Evolutionary conservation across 2,888 invertebrate species (phyloP).

Genomic region (Meteorus colon): DNA sequence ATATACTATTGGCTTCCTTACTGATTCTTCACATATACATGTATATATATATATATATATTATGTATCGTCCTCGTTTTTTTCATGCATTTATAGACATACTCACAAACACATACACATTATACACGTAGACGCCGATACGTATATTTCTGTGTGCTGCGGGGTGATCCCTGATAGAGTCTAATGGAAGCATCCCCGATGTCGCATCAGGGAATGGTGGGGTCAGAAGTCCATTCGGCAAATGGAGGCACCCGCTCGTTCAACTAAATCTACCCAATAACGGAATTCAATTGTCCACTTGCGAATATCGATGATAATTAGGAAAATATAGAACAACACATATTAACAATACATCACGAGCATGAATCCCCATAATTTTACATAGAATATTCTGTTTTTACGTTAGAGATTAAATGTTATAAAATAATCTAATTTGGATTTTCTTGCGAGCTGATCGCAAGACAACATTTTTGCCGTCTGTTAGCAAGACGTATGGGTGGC

Average conservation of each 20-base stretch:
- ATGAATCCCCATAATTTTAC: slow-evolving; percentile 26
- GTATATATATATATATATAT: neutral
- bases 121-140: neutral
- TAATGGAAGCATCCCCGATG: slow-evolving; percentile 71
- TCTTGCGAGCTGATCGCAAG: slow-evolving; percentile 47
- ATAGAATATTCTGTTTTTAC: neutral
- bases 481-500: slow-evolving; percentile 72
- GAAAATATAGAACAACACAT: slow-evolving; percentile 36
- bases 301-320: neutral
- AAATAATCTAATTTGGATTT: slow-evolving; percentile 55
- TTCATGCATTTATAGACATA: slow-evolving; percentile 33
- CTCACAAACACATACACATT: slow-evolving; percentile 43
- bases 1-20: slow-evolving; percentile 19
- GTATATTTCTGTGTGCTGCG: slow-evolving; percentile 50
- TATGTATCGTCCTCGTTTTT: slow-evolving; percentile 15
- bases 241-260: slow-evolving; percentile 72
- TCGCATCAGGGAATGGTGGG: slow-evolving; percentile 65
- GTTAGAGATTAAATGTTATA: neutral
- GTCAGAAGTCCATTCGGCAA: slow-evolving; percentile 74
- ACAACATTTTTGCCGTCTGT: slow-evolving; percentile 69
- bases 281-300: slow-evolving; percentile 66
- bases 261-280: slow-evolving; percentile 72
- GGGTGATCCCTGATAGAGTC: slow-evolving; percentile 67
- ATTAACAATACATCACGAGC: slow-evolving; percentile 42
- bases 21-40: neutral